Conservation (phyloP, 2,888 invertebrate genomes). For the Trilocha varians region DNA sequence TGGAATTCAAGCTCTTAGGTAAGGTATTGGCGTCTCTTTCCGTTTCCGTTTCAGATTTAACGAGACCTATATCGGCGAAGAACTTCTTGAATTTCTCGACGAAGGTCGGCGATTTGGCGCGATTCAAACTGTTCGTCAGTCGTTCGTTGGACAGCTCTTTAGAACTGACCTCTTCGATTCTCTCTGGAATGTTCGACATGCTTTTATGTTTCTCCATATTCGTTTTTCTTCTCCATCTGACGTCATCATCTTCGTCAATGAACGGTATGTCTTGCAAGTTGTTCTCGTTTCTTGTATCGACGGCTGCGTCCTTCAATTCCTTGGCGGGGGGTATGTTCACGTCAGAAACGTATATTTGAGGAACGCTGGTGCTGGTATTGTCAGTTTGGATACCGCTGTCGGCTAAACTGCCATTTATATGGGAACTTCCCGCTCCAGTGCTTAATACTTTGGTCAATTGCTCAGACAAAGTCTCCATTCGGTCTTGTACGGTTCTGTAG, state of each 20-base stretch:
- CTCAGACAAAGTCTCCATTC: constrained; percentile 57
- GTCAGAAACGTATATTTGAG: constrained; percentile 54
- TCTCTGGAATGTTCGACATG: constrained; percentile 60
- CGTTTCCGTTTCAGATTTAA: constrained; percentile 30
- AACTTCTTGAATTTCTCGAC: constrained; percentile 65
- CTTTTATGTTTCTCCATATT: constrained; percentile 58
- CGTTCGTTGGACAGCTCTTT: constrained; percentile 47
- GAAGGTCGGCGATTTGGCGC: constrained; percentile 61
- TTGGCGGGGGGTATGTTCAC: constrained; percentile 27
- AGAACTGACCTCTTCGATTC: constrained; percentile 46
- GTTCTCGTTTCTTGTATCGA: constrained; percentile 61
- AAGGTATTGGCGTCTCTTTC: constrained; percentile 33
- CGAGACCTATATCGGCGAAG: constrained; percentile 57
- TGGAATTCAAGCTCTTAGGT: constrained; percentile 52
- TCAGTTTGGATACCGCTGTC: constrained; percentile 67
- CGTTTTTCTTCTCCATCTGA: constrained; percentile 34
- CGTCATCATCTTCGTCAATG: constrained; percentile 61
- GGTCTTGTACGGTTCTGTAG: constrained; percentile 48
- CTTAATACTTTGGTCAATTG: constrained; percentile 60
- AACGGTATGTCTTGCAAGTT: constrained; percentile 65
- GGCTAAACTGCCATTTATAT: constrained; percentile 62
- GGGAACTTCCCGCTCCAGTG: constrained; percentile 59
- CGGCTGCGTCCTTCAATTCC: constrained; percentile 57
- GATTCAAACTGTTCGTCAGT: constrained; percentile 48
- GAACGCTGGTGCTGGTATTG: constrained; percentile 61